Percentiles rank a stretch among this genome's conserved stretches.
Conservation (phyloP, 1,140 invertebrate genomes). For the Antheraea pernyi region DNA sequence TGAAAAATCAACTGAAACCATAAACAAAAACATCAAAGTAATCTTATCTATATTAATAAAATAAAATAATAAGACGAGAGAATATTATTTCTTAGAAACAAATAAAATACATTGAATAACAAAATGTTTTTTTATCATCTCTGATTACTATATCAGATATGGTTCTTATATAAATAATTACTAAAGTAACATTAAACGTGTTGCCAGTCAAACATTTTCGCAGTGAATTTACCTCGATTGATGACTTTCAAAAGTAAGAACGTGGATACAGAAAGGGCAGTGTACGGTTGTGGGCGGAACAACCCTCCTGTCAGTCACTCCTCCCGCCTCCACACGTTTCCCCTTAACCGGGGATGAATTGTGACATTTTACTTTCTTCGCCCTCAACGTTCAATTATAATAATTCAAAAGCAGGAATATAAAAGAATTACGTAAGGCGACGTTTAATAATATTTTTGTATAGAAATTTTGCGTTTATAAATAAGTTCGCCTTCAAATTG, state of each 20-base stretch:
- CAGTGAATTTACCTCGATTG: constrained; percentile 48
- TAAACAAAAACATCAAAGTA: too few species aligned
- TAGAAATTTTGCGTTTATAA: not conserved
- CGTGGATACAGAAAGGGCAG: constrained; percentile 17
- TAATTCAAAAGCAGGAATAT: not conserved
- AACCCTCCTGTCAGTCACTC: constrained; percentile 15
- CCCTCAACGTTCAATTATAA: constrained; percentile 57
- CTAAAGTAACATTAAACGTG: constrained; percentile 29
- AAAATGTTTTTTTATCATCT: constrained; percentile 4
- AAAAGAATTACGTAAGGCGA: not conserved
- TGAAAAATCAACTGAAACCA: too few species aligned
- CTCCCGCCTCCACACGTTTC: constrained; percentile 18
- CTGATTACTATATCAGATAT: not conserved
- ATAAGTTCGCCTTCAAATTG: not conserved
- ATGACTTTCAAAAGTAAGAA: constrained; percentile 54
- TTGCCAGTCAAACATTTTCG: constrained; percentile 61
- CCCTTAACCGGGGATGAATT: constrained; percentile 44
- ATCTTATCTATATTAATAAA: too few species aligned
- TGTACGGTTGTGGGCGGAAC: constrained; percentile 29
- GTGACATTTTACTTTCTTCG: constrained; percentile 62
- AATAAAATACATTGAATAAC: too few species aligned
- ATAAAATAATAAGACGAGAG: too few species aligned
- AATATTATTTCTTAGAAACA: too few species aligned
- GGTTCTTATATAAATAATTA: not conserved
- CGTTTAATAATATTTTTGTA: not conserved